Percentiles rank a stretch among this genome's conserved stretches.
These are phyloP conservation scores for Stichopus chloronotus DNA, from an alignment of 35 echinoderm and acorn worm species.

Conservation along the genomic window DNA sequence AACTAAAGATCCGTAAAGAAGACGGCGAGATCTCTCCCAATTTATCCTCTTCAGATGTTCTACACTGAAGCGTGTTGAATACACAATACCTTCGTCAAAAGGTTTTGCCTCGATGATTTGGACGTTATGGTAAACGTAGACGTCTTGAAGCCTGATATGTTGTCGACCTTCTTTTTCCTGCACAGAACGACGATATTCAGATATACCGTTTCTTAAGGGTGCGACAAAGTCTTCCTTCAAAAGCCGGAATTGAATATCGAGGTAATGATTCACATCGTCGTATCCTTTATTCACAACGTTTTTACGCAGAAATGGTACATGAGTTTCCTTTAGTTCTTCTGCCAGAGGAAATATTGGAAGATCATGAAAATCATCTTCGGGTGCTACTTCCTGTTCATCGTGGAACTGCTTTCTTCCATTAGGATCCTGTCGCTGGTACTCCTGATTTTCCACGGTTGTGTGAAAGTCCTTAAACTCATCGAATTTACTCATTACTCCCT, in stretches of 20 bases:
- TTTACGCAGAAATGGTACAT: slow-evolving; percentile 48
- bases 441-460: background rate
- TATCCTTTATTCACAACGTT: slow-evolving; percentile 53
- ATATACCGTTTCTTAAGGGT: slow-evolving; percentile 58
- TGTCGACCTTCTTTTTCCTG: background rate
- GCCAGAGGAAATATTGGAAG: slow-evolving; percentile 82
- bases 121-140: slow-evolving; percentile 57
- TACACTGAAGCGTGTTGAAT: slow-evolving; percentile 26
- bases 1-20: slow-evolving; percentile 82
- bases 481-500: background rate
- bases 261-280: slow-evolving; percentile 56
- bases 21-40: slow-evolving; percentile 71
- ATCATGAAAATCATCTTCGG: slow-evolving; percentile 71
- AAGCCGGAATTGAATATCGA: slow-evolving; percentile 73
- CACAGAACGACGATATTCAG: background rate
- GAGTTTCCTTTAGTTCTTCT: slow-evolving; percentile 63
- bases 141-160: background rate
- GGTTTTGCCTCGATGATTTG: slow-evolving; percentile 3
- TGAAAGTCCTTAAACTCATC: slow-evolving; percentile 25
- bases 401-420: background rate
- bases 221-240: slow-evolving; percentile 68
- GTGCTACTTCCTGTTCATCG: slow-evolving; percentile 21
- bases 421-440: background rate
- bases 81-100: slow-evolving; percentile 18
- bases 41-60: slow-evolving; percentile 50